Evolutionary conservation across 2,113 vertebrate species (phyloP), one percentile per base, ranked within the genome.

Genomic region (Indicator maculatus): DNA sequence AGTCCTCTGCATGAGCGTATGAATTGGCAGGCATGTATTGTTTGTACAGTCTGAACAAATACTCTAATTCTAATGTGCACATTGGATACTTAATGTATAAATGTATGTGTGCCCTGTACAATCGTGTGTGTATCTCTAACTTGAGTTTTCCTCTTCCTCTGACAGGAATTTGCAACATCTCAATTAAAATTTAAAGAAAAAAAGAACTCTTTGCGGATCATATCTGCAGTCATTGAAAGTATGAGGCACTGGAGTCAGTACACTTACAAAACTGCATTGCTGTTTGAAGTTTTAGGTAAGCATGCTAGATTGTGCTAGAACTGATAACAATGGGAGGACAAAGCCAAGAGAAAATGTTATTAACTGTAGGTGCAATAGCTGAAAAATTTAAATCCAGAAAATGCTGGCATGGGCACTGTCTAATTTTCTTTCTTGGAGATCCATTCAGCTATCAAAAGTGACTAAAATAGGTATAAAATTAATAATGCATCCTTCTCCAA

Each of bases 241-340:
- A 98, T 99, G 98, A 99, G 97, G 96, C 98, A 99, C 96, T 99
- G 99, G 99, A 98, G 97, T 95, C 98, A 98, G 87, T 99, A 98
- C 70, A 83, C 97, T 88, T 97, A 98, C 83, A 98, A 97, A 98
- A 95, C 97, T 64, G 63, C 98, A 3, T 96, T 98, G 64, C 90
- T 99, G 36, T 99, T 99, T 98, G 99, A 99, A 97, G 96, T 99
- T 94, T 97, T 99, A 93, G 99, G 99, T 99, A 95, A 95, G 98
- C 95, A 75, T 36, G 50, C 31, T 69, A 73, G 47, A 58, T 92
- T 33, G 59, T 59, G 44, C 63, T 91, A 10, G 82, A 67, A 23
- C 36, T 93, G 26, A 26, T 47, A 82, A 53, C 67, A 65, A 56
- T 61, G 14, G 66, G 71, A 61, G 45, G 61, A 70, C 50, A 92